phyloP scores from a whole-genome alignment of 2,113 vertebrate genomes.

The Aramus guarauna region DNA sequence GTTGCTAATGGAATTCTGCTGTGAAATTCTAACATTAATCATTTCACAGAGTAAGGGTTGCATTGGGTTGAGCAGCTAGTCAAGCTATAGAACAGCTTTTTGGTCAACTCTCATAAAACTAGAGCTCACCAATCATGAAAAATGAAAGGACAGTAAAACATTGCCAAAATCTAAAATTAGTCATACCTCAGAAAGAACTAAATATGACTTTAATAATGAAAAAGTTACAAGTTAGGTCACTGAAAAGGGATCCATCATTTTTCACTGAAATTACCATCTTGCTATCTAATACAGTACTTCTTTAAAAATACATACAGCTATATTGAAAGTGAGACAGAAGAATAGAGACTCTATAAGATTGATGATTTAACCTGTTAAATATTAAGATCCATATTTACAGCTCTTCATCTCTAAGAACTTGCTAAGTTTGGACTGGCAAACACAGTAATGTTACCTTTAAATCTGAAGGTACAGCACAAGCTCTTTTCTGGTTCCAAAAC shows the following conservation, averaged over 20 bases:
- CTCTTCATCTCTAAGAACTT: neutral
- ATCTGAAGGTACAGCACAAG: neutral
- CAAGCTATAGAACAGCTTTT: neutral
- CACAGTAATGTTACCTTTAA: neutral
- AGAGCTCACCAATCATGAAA: constrained; percentile 1
- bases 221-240: constrained; percentile 52
- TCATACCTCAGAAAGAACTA: constrained; percentile 57
- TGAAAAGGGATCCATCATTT: constrained; percentile 63
- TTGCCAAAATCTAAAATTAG: constrained; percentile 61
- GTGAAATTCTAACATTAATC: neutral
- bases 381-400: constrained; percentile 74
- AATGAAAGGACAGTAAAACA: constrained; percentile 45
- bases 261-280: constrained; percentile 69
- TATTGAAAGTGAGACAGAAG: constrained; percentile 34
- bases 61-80: neutral
- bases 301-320: constrained; percentile 74
- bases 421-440: neutral
- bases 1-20: constrained; percentile 18
- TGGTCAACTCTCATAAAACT: constrained; percentile 44
- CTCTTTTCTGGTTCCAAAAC: neutral
- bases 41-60: neutral
- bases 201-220: constrained; percentile 62
- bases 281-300: constrained; percentile 60
- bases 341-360: constrained; percentile 44
- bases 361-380: constrained; percentile 68